Evolutionary conservation across 2,888 invertebrate species (phyloP).

Genomic region (Metallyticus violacea): DNA sequence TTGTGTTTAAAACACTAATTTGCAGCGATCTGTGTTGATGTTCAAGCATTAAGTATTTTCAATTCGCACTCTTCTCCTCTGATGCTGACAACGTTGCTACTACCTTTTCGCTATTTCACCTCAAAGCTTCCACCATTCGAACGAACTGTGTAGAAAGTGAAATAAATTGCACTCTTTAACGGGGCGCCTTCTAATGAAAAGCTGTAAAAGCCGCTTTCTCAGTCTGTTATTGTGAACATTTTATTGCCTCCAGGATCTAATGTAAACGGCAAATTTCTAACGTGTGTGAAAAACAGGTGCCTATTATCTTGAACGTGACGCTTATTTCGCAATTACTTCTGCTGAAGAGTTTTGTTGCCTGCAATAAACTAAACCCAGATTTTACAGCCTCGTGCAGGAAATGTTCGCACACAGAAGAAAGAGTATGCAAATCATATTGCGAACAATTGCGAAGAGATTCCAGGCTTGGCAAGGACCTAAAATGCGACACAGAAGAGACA

Average conservation of each 20-base stretch:
- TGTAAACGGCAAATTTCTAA: neutral
- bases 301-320: neutral
- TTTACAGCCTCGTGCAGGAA: neutral
- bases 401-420: neutral
- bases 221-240: neutral
- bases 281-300: neutral
- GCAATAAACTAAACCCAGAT: neutral
- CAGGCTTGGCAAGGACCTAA: too few species aligned
- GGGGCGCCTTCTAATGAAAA: neutral
- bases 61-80: too few species aligned
- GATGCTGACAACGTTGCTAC: too few species aligned
- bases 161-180: neutral
- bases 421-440: too few species aligned
- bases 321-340: neutral
- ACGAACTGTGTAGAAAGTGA: neutral
- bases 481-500: too few species aligned
- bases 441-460: too few species aligned
- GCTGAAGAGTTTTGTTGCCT: neutral
- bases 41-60: too few species aligned
- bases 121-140: too few species aligned
- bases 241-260: neutral
- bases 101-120: too few species aligned
- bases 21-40: too few species aligned
- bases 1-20: too few species aligned
- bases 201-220: neutral